Evolutionary conservation across 2,888 invertebrate genomes (phyloP).

Genomic region (Epicampocera succincta): DNA sequence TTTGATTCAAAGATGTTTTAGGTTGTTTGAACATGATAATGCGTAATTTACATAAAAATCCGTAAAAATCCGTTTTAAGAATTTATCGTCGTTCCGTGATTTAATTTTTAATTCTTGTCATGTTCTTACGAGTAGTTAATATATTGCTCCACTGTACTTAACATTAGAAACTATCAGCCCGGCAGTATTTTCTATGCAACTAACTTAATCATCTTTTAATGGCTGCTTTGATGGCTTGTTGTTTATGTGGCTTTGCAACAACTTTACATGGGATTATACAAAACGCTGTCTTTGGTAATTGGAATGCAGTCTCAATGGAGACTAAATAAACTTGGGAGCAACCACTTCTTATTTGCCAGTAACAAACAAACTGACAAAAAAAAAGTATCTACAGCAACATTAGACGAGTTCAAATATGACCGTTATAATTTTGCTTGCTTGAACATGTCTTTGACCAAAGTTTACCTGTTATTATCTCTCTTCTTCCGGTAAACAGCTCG

Average conservation of each 20-base stretch:
- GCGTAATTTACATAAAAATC: too few relatives aligned
- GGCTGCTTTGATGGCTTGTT: conserved; percentile 36
- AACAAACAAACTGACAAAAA: neutral
- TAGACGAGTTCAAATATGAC: neutral
- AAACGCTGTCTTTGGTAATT: conserved; percentile 41
- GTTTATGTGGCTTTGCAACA: conserved; percentile 33
- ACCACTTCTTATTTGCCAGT: neutral
- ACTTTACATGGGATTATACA: conserved; percentile 16
- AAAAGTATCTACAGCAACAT: neutral
- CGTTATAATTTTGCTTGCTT: conserved; percentile 22
- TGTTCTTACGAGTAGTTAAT: neutral
- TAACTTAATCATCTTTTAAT: conserved; percentile 49
- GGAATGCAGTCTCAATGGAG: conserved; percentile 37
- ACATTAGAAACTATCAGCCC: conserved; percentile 26
- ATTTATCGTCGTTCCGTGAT: too few relatives aligned
- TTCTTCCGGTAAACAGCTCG: conserved; percentile 31
- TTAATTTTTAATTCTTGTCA: neutral
- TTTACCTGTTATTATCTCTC: conserved; percentile 43
- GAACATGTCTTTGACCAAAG: conserved; percentile 41
- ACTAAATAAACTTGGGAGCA: conserved; percentile 9
- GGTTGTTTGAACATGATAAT: too few relatives aligned
- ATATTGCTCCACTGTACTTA: conserved; percentile 10
- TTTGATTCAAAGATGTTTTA: too few relatives aligned
- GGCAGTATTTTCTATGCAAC: neutral
- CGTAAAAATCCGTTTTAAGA: too few relatives aligned